Evolutionary conservation across 1,140 invertebrate species (phyloP), one percentile per base, ranked within the genome.

Genomic region (Drosophila sproati): DNA sequence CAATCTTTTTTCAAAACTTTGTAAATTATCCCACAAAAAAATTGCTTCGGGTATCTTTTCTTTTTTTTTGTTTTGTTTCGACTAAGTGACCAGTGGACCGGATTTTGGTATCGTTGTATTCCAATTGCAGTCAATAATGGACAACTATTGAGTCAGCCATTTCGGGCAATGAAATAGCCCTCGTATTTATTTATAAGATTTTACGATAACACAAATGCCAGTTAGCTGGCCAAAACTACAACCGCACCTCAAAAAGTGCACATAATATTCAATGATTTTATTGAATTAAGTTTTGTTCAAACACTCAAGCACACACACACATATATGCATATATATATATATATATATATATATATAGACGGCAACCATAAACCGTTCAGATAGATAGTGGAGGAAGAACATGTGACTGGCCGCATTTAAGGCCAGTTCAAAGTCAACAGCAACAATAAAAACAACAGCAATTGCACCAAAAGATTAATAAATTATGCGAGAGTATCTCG

Each of bases 221-320:
- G 37, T 41, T 57, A 35, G 10, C n/a, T 34, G 20, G 52, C 10
- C 12, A 34, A 37, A 32, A 8, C 51, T 55, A 35, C 37, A 37
- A 20, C 64, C 50, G 7, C 41, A 50, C 8, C 35, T 28, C 31
- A 31, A 68, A 37, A 43, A 56, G 20, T 31, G 45, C 41, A 66
- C 67, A 76, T 63, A 55, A 59, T 57, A 71, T 64, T 60, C 66
- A 37, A 71, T 59, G 55, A 74, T 71, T 78, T 79, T 61, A 67
- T 75, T 71, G 72, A 72, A 78, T 71, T 76, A 71, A 78, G 66
- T 78, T 70, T 72, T 69, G 55, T 34, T 32, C n/a, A 32, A 35
- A 52, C 10, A 56, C n/a, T 5, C 28, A 29, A 7, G 8, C 5
- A n/a, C 39, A 41, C 39, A n/a, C 39, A n/a, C 39, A 3, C 10